A percentile compares a stretch with the other conserved stretches of the same genome.
Evolutionary conservation across 2,113 vertebrate genomes (phyloP).

Genomic region (Cyprinodon variegatus): DNA sequence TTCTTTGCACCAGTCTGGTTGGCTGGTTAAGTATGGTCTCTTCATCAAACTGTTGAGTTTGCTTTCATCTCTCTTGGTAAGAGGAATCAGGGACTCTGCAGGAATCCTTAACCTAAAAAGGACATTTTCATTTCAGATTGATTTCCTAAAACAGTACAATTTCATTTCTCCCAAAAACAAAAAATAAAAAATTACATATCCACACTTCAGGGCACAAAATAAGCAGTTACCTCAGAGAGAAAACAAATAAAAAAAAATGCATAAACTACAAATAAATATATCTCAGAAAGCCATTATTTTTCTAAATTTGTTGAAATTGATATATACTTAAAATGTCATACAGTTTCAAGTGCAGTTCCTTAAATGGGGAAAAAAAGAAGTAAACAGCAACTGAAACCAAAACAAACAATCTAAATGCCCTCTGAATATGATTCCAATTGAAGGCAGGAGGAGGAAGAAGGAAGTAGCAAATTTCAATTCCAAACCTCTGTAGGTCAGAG

Average conservation of each 20-base stretch:
- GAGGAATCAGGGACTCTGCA: constrained; percentile 84
- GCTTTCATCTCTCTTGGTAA: constrained; percentile 85
- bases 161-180: neutral
- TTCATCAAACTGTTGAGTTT: constrained; percentile 88
- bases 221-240: neutral
- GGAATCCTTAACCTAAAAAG: constrained; percentile 84
- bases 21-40: constrained; percentile 86
- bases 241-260: constrained; percentile 18
- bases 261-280: constrained; percentile 60
- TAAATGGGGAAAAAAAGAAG: constrained; percentile 46
- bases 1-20: constrained; percentile 90
- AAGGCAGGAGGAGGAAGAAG: constrained; percentile 70
- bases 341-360: constrained; percentile 42
- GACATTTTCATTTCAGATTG: constrained; percentile 13
- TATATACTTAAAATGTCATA: constrained; percentile 73
- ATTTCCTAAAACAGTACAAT: neutral
- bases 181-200: too few relatives aligned
- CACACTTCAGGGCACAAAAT: neutral
- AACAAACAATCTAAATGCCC: constrained; percentile 74
- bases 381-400: constrained; percentile 75
- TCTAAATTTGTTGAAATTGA: constrained; percentile 56
- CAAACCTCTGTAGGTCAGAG: constrained; percentile 94
- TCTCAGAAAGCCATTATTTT: constrained; percentile 46
- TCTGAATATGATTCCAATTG: constrained; percentile 77
- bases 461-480: constrained; percentile 68